Percentiles rank a stretch among this genome's conserved stretches.
Evolutionary conservation across 2,797 vertebrate genomes (phyloP).

Genomic region (Rhinogobio ventralis): DNA sequence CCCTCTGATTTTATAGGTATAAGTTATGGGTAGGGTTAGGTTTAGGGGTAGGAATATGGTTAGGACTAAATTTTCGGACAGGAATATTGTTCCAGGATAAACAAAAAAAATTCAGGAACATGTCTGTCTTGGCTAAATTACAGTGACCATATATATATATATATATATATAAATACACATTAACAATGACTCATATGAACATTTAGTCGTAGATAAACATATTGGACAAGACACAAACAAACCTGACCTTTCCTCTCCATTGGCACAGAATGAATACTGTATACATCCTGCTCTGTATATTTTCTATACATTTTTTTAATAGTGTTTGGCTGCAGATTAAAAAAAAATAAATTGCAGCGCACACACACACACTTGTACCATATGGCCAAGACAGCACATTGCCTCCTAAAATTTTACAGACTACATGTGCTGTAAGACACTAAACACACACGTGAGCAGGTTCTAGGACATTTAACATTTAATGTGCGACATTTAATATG

Average conservation of each 20-base stretch:
- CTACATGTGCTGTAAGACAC: neutral
- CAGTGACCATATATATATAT: neutral
- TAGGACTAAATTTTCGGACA: no score
- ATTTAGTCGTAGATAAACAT: neutral
- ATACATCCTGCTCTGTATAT: neutral
- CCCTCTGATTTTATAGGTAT: no score
- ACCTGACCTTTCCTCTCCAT: neutral
- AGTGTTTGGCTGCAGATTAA: no score
- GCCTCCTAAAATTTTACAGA: conserved; percentile 2
- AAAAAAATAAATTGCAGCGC: neutral
- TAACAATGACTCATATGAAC: neutral
- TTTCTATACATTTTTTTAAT: neutral
- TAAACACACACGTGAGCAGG: neutral
- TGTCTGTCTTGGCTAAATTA: neutral
- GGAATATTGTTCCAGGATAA: no score
- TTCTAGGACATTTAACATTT: neutral
- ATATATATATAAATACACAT: neutral
- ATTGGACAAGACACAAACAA: conserved; percentile 12
- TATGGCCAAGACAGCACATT: conserved; percentile 30
- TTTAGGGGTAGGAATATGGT: no score
- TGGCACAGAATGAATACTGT: neutral
- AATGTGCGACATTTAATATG: no score
- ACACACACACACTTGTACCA: neutral
- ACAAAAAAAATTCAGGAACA: neutral
- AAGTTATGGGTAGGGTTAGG: no score